These are phyloP conservation scores for Trachops cirrhosus DNA, from an alignment of 2,797 vertebrate species.

Conservation along the genomic window DNA sequence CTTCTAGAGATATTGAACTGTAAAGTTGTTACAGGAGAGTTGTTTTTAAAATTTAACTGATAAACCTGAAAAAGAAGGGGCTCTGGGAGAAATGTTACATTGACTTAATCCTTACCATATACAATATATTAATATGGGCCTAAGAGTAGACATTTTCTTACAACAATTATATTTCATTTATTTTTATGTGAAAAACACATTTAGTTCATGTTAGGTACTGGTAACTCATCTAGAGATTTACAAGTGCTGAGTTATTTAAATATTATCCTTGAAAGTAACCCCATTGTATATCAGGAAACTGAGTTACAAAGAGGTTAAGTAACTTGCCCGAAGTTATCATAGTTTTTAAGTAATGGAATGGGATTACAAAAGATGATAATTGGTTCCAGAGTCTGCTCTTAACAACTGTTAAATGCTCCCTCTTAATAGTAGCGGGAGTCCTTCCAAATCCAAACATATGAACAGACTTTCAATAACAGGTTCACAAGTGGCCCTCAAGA, in stretches of 20 bases:
- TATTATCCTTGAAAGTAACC: not conserved
- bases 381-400: not conserved
- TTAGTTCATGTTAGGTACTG: not conserved
- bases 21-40: not conserved
- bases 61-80: not conserved
- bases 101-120: not conserved
- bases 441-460: not conserved
- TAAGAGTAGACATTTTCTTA: not conserved
- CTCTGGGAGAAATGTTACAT: not conserved
- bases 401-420: not conserved
- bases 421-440: not conserved
- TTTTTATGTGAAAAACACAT: not conserved
- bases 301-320: not conserved
- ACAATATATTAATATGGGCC: not conserved
- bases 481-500: not conserved
- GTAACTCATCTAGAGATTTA: not conserved
- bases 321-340: not conserved
- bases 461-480: not conserved
- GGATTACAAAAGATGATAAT: not conserved
- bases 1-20: not conserved
- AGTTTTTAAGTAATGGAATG: not conserved
- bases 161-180: not conserved
- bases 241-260: not conserved
- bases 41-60: not conserved
- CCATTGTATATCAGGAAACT: not conserved